Evolutionary conservation across 2,888 invertebrate genomes (phyloP), one percentile per base, ranked within the genome.

Genomic region (Mythimna albipuncta): DNA sequence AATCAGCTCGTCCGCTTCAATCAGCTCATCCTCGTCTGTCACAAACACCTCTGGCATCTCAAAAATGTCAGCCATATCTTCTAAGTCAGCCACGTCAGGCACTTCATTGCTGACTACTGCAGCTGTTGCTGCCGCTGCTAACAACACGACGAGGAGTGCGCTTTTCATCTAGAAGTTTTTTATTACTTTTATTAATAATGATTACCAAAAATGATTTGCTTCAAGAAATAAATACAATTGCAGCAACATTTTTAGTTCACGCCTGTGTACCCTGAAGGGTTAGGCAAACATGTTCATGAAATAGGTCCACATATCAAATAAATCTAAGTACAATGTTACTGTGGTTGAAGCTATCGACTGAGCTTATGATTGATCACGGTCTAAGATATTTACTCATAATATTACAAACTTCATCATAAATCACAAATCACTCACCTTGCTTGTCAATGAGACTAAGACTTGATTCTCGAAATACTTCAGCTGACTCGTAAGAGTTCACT

Each of bases 111-210:
- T 55, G 35, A 66, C 67, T 32, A 62, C 52, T 41, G 67, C 44
- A 6, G 69, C 65, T 55, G 75, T 38, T 21, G 69, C 67, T 44
- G 59, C 58, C 26, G 26, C 75, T 57, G 66, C 70, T 47, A 77
- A 52, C n/a, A 75, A 52, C 16, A 62, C 41, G 6, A 47, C 13
- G 47, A 47, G 16, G 47, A 47, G 11, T 16, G 52, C 55, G 35
- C 32, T 64, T 64, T 75, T 67, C 77, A 77, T 77, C 75, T 77
- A 6, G 13, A 59, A 59, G 6, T 11, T 11, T n/a, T 38, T 58
- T 3, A 9, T 58, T 35, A 16, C 47, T 47, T 16, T n/a, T 50
- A 50, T 19, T 50, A 50, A 7, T 6, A n/a, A 6, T 50, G 6
- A 32, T 32, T 32, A 32, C 32, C 5, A n/a, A 6, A n/a, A 50